Evolutionary conservation across 2,797 vertebrate genomes (phyloP), one percentile per base, ranked within the genome.

Genomic region (Sarcoramphus papa): DNA sequence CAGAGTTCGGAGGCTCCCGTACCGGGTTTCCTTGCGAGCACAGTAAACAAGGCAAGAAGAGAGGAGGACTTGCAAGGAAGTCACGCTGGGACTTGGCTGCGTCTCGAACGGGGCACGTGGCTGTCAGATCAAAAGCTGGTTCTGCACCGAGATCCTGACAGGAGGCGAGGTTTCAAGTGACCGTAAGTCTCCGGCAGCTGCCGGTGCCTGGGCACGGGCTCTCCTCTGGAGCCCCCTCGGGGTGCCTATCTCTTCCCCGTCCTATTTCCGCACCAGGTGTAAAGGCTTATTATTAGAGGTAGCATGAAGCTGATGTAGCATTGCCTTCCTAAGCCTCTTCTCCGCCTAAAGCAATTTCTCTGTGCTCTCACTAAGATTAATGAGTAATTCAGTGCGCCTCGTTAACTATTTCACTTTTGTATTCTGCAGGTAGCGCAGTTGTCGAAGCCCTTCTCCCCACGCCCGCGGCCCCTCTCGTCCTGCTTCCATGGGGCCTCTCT

Each of bases 41-140:
- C 51, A 57, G 43, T 9, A 17, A 37, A 7, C 0, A 12, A 60
- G 35, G 20, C 11, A 28, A 48, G 56, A 28, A 54, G 47, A 59
- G 77, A 84, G 28, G 25, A 62, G 62, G 25, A 22, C 33, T 3
- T 23, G 25, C 6, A 31, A 31, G 25, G 35, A 63, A 51, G 12
- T 41, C 37, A 27, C 27, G 37, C 21, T 47, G 63, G 73, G 53
- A 3, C 63, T 31, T 22, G 28, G 63, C 88, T 72, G 63, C 8
- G 0, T 14, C 35, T 63, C 3, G 4, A 45, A 47, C 0, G 2
- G 45, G 41, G 37, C 69, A 3, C 0, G 2, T 9, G 73, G 70
- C 63, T 72, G 45, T 37, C 33, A 14, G 45, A 48, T 11, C 60
- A 18, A 19, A 17, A 1, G 4, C 65, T 25, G 50, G 33, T 14